Evolutionary conservation across 1,140 invertebrate genomes (phyloP).

Genomic region (Drosophila carrolli): DNA sequence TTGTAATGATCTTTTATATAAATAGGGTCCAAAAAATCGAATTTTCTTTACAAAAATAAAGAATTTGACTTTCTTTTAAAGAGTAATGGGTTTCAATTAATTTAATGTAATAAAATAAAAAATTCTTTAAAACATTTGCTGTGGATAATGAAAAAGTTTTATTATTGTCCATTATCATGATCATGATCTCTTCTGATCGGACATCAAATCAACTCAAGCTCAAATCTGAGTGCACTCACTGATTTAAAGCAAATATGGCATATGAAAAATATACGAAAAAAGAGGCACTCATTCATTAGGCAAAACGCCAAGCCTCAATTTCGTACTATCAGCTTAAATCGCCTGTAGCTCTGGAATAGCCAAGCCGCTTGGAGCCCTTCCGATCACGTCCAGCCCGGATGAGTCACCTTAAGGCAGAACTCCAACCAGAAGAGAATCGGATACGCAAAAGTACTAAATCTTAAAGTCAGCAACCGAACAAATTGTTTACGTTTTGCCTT

Average conservation of each 20-base stretch:
- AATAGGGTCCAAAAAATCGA: no score
- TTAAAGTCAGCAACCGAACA: slow-evolving; percentile 41
- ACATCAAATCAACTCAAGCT: neutral
- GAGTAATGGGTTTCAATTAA: no score
- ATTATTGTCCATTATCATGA: no score
- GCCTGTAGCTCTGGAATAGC: neutral
- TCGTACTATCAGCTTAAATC: slow-evolving; percentile 15
- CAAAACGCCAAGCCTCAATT: slow-evolving; percentile 18
- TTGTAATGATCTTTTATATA: no score
- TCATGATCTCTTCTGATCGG: no score
- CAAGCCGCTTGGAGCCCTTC: slow-evolving; percentile 23
- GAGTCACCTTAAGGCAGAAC: slow-evolving; percentile 28
- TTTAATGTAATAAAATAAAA: no score
- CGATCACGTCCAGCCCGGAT: slow-evolving; percentile 30
- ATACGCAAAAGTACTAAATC: slow-evolving; percentile 21
- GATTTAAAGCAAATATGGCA: slow-evolving; percentile 5
- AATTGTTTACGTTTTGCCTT: slow-evolving; percentile 57
- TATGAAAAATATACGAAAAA: neutral
- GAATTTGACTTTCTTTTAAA: no score
- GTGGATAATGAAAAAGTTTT: no score
- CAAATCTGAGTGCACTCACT: neutral
- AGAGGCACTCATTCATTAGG: slow-evolving; percentile 4
- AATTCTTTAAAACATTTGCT: no score
- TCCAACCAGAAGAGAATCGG: slow-evolving; percentile 27
- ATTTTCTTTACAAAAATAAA: no score